Evolutionary conservation across 2,113 vertebrate genomes (phyloP), one percentile per base, ranked within the genome.

Genomic region (Rhadina sibilatrix): DNA sequence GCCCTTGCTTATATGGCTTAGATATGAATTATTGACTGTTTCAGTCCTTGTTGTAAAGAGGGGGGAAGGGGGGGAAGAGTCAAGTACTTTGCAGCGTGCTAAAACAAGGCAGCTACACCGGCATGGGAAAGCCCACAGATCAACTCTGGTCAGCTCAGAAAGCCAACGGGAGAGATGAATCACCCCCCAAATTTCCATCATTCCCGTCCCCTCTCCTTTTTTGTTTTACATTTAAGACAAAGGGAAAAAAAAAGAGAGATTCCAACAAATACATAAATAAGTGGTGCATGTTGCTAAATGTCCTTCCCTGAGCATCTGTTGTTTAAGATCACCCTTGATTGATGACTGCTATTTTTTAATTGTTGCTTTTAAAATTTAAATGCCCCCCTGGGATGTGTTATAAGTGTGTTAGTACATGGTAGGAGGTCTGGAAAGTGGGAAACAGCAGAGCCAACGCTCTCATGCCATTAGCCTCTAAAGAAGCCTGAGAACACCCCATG

Each of bases 281-380:
- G 93, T 81, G 76, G 85, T 89, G 94, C 88, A 94, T 92, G 90
- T 94, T 95, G 93, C 94, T 97, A 96, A 94, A 94, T 96, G 97
- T 96, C 96, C 97, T 97, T 96, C 96, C 96, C 96, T 59, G 87
- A 97, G 96, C 98, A 97, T 97, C 97, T 98, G 98, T 95, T 97
- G 94, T 96, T 97, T 97, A 97, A 97, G 97, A 98, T 97, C 97
- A 98, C 96, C 96, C 97, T 97, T 98, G 97, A 98, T 97, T 96
- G 98, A 97, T 97, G 97, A 96, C 97, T 97, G 97, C 96, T 97
- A 97, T 98, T 97, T 98, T 98, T 98, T 98, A 98, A 98, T 98
- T 98, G 98, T 98, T 98, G 98, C 98, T 98, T 98, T 97, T 98
- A 98, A 98, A 98, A 97, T 98, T 97, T 98, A 98, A 98, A 98